Percentiles rank a stretch among this genome's conserved stretches.
These are phyloP conservation scores for Clavelina lepadiformis DNA, from an alignment of 23 tunicate genomes.

Conservation along the genomic window DNA sequence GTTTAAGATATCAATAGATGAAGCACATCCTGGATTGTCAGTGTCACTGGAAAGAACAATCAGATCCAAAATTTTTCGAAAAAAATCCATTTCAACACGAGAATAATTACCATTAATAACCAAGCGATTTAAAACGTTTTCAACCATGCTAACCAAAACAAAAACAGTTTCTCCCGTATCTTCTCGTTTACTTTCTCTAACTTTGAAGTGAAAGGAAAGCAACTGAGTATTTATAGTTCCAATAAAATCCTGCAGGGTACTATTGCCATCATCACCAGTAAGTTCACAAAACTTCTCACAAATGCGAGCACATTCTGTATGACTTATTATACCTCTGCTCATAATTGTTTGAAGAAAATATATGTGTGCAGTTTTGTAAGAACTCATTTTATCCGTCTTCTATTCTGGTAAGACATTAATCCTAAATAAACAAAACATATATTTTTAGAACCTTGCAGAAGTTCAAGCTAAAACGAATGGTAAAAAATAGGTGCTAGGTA, in stretches of 20 bases:
- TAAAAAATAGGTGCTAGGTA: too few species aligned
- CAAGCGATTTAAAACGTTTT: constrained; percentile 59
- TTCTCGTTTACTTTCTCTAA: constrained; percentile 52
- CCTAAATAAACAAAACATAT: too few species aligned
- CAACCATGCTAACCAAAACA: constrained; percentile 48
- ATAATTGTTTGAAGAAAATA: constrained; percentile 74
- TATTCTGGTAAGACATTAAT: too few species aligned
- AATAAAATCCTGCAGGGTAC: constrained; percentile 29
- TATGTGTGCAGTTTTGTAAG: constrained; percentile 46
- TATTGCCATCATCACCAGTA: constrained; percentile 4
- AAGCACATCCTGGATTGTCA: constrained; percentile 36
- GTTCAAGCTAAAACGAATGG: too few species aligned
- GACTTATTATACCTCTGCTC: constrained; percentile 26
- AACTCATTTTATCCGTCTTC: too few species aligned
- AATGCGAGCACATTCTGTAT: constrained; percentile 22
- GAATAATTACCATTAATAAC: constrained; percentile 51
- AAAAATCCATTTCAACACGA: constrained; percentile 49
- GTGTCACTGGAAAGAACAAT: constrained; percentile 24
- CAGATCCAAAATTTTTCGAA: constrained; percentile 40
- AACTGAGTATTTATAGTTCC: constrained; percentile 36
- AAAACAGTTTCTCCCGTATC: constrained; percentile 61
- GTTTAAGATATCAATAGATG: constrained; percentile 67
- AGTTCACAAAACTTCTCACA: constrained; percentile 30
- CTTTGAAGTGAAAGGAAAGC: constrained; percentile 53
- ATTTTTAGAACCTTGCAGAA: too few species aligned